Base-by-base conservation (phyloP, 2,888 invertebrate genomes). In the Papilio gigon region DNA sequence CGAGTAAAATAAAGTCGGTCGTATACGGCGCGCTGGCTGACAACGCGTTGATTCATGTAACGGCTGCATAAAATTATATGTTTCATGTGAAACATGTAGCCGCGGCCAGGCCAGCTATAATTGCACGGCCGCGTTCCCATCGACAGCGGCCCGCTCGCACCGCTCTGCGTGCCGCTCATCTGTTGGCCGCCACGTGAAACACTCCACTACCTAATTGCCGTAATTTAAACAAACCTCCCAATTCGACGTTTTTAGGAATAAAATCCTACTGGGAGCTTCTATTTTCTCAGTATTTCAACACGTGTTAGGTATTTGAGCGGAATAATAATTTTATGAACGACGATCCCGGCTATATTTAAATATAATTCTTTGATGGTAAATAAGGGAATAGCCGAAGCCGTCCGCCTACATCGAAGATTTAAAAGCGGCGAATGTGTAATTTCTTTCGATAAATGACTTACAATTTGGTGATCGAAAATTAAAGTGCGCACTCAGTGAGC, bases 151-250 rank as follows among this genome's bases (percentile, higher is more conserved):
- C 72, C 79, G 4, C 44, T 17, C 22, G 47, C 47, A 22, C 25
- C 25, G 20, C 47, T 9, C 53, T 56, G 53, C 53, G 89, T 89
- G 90, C 75, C 74, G 75, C 80, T 78, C 80, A 85, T 89, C 90
- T 81, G 85, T 89, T 84, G 82, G 78, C 89, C 82, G 81, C 84
- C 86, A 85, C 83, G 80, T 86, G 87, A 84, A 68, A 81, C 79
- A 82, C 80, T 73, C 78, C 74, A 77, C 77, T 78, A 79, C 78
- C 84, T 83, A 86, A 84, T 83, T 80, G 83, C 82, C 79, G 80
- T 88, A 86, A 82, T 83, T 82, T 87, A 89, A 89, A 89, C 90
- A 90, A 89, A 88, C 83, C 82, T 80, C 77, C 80, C 83, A 80
- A 84, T 85, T 81, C 83, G 80, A 76, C 82, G 80, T 78, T 82